Conservation (phyloP, 2,888 invertebrate genomes). For the Ametastegia equiseti region DNA sequence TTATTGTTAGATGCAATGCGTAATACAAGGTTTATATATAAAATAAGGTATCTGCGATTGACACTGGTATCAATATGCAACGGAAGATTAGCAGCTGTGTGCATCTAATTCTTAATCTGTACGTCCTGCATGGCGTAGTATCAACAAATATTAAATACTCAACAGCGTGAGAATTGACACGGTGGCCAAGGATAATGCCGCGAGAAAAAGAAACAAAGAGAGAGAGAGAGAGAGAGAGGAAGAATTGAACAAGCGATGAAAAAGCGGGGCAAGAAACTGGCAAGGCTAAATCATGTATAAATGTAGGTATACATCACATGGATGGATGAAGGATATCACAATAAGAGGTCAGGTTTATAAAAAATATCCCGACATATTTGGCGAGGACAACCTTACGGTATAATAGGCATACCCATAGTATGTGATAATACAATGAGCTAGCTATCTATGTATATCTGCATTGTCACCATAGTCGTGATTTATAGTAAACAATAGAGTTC, state of each 20-base stretch:
- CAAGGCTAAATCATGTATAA: neutral
- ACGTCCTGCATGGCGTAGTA: neutral
- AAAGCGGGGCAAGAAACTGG: slow-evolving; percentile 7
- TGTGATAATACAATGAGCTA: no score
- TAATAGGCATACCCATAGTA: no score
- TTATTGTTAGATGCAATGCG: no score
- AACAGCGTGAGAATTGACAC: neutral
- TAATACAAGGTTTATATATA: no score
- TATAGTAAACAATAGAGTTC: neutral
- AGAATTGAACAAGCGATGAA: neutral
- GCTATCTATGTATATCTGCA: no score
- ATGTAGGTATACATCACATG: neutral
- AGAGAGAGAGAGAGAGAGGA: no score
- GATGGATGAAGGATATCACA: slow-evolving; percentile 5
- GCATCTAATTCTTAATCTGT: neutral
- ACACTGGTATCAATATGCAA: neutral
- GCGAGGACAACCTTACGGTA: slow-evolving; percentile 5
- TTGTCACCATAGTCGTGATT: no score
- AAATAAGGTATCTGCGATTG: neutral
- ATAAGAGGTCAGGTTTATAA: no score
- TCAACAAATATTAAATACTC: neutral
- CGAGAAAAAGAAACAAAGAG: neutral
- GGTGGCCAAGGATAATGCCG: neutral
- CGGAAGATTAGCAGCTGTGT: neutral
- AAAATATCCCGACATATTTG: neutral